phyloP scores from a whole-genome alignment of 2,888 invertebrate species.

The Sphinx pinastri region DNA sequence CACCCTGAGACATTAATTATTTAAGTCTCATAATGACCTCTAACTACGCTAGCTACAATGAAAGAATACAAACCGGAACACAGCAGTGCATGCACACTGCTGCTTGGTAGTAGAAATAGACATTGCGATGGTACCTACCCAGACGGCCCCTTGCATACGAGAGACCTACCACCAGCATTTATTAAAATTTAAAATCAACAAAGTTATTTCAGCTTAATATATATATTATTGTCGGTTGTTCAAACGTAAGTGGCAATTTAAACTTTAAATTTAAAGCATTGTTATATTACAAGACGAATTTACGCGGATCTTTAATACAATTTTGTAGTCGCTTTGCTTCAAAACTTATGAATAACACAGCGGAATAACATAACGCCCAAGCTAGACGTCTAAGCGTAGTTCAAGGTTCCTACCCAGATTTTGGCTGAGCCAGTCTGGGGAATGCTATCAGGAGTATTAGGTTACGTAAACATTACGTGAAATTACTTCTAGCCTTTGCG shows the following conservation, averaged over 20 bases:
- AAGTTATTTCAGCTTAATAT: no score
- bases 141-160: no score
- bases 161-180: no score
- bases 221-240: neutral
- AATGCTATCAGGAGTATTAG: neutral
- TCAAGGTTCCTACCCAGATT: conserved; percentile 37
- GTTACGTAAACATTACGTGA: neutral
- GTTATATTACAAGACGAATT: neutral
- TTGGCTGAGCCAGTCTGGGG: conserved; percentile 22
- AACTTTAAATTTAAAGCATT: conserved; percentile 1
- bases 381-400: conserved; percentile 37
- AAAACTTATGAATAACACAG: conserved; percentile 42
- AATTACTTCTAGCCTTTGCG: neutral
- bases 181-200: no score
- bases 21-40: no score
- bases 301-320: neutral
- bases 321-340: neutral
- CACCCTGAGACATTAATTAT: no score
- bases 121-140: no score
- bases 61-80: no score
- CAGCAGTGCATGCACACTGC: no score
- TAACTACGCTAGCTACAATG: no score
- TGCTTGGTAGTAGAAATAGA: no score
- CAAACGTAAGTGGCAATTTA: no score
- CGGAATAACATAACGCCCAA: conserved; percentile 43